Base-by-base conservation (phyloP, 1,140 invertebrate species). In the Scylla paramamosain region DNA sequence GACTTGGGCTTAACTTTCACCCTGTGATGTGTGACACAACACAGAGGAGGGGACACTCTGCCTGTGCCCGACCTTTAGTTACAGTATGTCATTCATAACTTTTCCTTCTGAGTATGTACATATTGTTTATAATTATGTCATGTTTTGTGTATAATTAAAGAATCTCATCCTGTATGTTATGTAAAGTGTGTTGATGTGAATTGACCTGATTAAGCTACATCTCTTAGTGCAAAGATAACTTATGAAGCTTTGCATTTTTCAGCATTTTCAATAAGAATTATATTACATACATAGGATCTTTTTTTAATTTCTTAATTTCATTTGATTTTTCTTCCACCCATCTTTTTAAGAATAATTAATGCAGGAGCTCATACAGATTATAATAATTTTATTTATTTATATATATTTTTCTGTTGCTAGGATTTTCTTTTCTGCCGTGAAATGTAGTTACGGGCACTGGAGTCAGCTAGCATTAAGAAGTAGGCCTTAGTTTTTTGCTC, bases 401-500 rank as follows among this genome's bases (percentile, higher is more conserved):
- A n/a, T 77, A n/a, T n/a, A 77, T n/a, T n/a, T 77, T n/a, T 77
- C 1, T 59, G 10, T 59, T 0, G 0, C 2, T 16, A 59, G 2
- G 10, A 59, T 4, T 59, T 59, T 77, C 2, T 77, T 77, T 1
- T n/a, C 67, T 77, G 67, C 67, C 67, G 8, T 77, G 67, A 59
- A 59, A 20, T 77, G 67, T n/a, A 25, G 20, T 77, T 20, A 20
- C 2, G 6, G 67, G 67, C 67, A 77, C 67, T 77, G 67, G 6
- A 25, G 25, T 82, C 52, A 92, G 16, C 16, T 92, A 29, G 39
- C 67, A 45, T 59, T 93, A 86, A 20, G 86, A 31, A 52, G 31
- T 93, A 87, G 67, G 83, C 92, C 92, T 93, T 93, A 93, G 92
- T 93, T 93, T 93, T 77, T 87, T 93, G 92, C 92, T 93, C 92